phyloP scores from a whole-genome alignment of 2,113 vertebrate species.

The Ariopsis seemanni region DNA sequence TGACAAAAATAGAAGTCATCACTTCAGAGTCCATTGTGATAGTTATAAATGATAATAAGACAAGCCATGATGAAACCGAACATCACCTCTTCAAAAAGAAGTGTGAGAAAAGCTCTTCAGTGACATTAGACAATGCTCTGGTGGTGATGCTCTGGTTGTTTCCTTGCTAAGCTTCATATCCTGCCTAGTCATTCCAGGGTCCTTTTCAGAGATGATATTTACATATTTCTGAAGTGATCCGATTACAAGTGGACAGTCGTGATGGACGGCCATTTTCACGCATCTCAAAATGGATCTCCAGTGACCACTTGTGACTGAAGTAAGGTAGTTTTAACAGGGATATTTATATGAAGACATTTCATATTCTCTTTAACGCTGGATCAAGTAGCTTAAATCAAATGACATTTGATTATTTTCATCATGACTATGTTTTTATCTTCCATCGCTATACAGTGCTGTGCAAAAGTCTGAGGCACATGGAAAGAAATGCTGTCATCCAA shows the following conservation, averaged over 20 bases:
- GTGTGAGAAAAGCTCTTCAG: slow-evolving; percentile 1
- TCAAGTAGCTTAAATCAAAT: background rate
- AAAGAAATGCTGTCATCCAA: too few relatives aligned
- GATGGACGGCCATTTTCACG: background rate
- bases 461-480: too few relatives aligned
- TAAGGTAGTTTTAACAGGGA: background rate
- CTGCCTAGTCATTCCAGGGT: background rate
- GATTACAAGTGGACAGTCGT: background rate
- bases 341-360: background rate
- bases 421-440: too few relatives aligned
- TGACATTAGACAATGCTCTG: background rate
- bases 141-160: background rate
- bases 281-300: background rate
- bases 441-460: too few relatives aligned
- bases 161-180: background rate
- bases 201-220: background rate
- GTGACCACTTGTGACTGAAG: background rate
- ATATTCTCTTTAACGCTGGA: background rate
- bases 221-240: background rate
- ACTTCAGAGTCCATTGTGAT: background rate
- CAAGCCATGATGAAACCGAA: background rate
- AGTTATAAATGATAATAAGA: background rate
- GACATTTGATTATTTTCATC: too few relatives aligned
- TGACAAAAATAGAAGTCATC: background rate
- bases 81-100: background rate